A percentile compares a stretch with the other conserved stretches of the same genome.
phyloP scores from a whole-genome alignment of 2,888 invertebrate species.

The Candidula unifasciata region DNA sequence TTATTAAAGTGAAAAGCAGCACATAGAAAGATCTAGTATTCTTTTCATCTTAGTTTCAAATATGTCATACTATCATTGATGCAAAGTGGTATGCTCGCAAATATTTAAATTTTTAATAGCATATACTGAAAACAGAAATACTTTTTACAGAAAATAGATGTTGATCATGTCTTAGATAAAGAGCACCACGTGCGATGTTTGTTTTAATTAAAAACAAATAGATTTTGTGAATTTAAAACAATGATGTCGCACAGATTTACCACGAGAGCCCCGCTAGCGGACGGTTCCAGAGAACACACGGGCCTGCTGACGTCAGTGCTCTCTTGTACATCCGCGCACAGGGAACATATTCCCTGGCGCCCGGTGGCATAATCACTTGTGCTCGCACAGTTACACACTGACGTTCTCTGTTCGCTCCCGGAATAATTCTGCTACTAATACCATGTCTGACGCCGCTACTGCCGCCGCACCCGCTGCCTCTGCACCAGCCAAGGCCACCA shows the following conservation, averaged over 20 bases:
- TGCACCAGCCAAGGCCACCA: constrained; percentile 41
- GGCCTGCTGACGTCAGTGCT: constrained; percentile 31
- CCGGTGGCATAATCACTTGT: not conserved
- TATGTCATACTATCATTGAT: constrained; percentile 1
- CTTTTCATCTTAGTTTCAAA: not conserved
- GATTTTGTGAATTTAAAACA: not conserved
- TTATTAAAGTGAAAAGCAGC: not conserved
- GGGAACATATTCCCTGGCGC: not conserved
- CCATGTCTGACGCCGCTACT: constrained; percentile 48
- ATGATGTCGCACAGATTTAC: constrained; percentile 37
- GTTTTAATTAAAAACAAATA: not conserved
- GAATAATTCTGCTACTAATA: not conserved
- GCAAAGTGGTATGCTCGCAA: no score
- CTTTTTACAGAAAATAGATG: not conserved
- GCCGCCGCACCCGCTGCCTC: constrained; percentile 44
- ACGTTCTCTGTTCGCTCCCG: not conserved
- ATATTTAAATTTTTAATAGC: not conserved
- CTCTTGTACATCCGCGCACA: constrained; percentile 33
- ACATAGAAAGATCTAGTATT: not conserved
- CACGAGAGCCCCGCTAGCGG: not conserved
- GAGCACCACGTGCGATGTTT: not conserved
- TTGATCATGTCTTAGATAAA: not conserved
- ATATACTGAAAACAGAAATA: not conserved
- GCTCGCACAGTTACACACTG: not conserved
- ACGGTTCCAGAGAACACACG: not conserved